Evolutionary conservation across 2,888 invertebrate genomes (phyloP).

Genomic region (Epiblema foenella): DNA sequence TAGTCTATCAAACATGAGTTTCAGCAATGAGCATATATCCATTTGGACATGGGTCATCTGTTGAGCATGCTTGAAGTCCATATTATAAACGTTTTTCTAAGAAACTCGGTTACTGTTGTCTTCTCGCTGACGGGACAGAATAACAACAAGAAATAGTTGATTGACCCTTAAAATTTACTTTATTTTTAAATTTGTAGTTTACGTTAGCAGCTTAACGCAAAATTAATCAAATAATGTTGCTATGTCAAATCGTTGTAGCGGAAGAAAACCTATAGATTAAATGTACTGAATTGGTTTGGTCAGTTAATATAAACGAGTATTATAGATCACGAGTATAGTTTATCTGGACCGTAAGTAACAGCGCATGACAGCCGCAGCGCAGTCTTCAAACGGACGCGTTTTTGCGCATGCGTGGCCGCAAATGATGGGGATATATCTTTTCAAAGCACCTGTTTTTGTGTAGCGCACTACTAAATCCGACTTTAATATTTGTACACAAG

Average conservation of each 20-base stretch:
- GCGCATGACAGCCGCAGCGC: constrained; percentile 15
- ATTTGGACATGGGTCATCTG: too few species aligned
- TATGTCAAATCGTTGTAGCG: not conserved
- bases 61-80: too few species aligned
- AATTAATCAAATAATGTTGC: too few species aligned
- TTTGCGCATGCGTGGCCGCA: constrained; percentile 23
- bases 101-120: too few species aligned
- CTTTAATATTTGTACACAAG: not conserved
- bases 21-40: too few species aligned
- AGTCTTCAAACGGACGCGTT: constrained; percentile 26
- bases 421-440: not conserved
- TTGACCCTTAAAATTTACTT: too few species aligned
- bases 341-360: not conserved
- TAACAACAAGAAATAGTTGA: too few species aligned
- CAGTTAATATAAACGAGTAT: not conserved
- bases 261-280: not conserved
- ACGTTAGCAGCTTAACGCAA: too few species aligned
- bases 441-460: not conserved
- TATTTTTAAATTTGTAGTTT: too few species aligned
- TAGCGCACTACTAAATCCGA: not conserved
- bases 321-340: not conserved
- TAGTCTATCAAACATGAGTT: too few species aligned
- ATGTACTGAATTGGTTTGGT: not conserved
- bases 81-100: too few species aligned
- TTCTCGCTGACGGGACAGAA: too few species aligned